Conservation (phyloP, 2,888 invertebrate genomes). For the Candidula unifasciata region DNA sequence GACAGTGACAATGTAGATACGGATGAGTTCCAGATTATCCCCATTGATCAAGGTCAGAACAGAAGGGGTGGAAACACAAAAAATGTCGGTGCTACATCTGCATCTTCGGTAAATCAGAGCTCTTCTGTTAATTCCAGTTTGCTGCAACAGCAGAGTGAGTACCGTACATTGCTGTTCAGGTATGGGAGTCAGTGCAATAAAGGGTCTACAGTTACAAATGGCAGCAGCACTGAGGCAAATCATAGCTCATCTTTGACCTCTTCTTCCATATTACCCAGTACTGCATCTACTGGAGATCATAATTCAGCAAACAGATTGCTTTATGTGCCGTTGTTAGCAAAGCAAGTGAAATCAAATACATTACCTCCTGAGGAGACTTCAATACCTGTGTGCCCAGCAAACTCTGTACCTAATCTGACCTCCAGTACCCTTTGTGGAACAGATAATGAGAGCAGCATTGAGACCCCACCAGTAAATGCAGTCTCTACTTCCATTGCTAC, state of each 20-base stretch:
- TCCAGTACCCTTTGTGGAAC: neutral
- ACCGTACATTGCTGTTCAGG: slow-evolving; percentile 22
- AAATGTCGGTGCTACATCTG: neutral
- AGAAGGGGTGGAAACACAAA: neutral
- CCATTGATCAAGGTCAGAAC: slow-evolving; percentile 37
- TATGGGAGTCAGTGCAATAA: neutral
- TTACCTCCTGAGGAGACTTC: neutral
- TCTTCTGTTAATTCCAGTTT: neutral
- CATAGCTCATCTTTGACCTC: neutral
- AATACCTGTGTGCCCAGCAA: neutral
- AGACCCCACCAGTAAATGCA: neutral
- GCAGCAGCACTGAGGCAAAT: neutral
- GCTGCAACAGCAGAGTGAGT: slow-evolving; percentile 22
- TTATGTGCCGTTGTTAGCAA: neutral
- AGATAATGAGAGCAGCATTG: neutral
- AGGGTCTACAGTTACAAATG: slow-evolving; percentile 23
- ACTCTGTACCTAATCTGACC: neutral
- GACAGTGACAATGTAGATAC: slow-evolving; percentile 34
- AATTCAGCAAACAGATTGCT: neutral
- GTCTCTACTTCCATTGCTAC: neutral
- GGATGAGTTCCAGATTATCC: slow-evolving; percentile 50
- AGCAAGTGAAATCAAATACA: neutral
- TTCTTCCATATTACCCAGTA: slow-evolving; percentile 3
- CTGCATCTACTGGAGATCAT: slow-evolving; percentile 25
- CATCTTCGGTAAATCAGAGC: neutral